A percentile compares a stretch with the other conserved stretches of the same genome.
phyloP scores from a whole-genome alignment of 1,140 invertebrate genomes.

The Pseudomyrmex flavicornis region DNA sequence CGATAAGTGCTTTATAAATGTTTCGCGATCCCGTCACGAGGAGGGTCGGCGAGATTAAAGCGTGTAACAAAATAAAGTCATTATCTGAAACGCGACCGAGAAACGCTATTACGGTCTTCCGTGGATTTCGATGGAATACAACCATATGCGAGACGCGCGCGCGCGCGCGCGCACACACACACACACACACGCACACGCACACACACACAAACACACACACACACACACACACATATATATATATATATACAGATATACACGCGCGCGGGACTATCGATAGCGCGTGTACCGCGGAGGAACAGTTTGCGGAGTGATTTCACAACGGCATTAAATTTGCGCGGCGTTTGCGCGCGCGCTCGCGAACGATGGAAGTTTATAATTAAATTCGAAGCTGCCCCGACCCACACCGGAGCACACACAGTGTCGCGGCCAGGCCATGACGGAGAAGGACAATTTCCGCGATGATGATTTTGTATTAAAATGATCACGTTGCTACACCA shows the following conservation, averaged over 20 bases:
- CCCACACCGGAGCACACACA: background rate
- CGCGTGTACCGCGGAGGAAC: background rate
- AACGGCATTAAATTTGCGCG: conserved; percentile 47
- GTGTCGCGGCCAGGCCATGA: conserved; percentile 39
- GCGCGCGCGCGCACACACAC: too few relatives aligned
- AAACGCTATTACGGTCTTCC: background rate
- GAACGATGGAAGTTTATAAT: conserved; percentile 50
- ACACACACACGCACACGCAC: too few relatives aligned
- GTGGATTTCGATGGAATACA: conserved; percentile 9
- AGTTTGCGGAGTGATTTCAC: conserved; percentile 56
- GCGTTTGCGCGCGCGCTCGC: conserved; percentile 11
- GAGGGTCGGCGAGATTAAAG: conserved; percentile 17
- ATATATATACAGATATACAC: background rate
- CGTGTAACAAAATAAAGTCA: conserved; percentile 47
- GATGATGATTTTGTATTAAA: conserved; percentile 56
- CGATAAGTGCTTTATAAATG: conserved; percentile 43
- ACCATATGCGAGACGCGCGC: background rate
- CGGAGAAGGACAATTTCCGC: conserved; percentile 51
- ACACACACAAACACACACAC: too few relatives aligned
- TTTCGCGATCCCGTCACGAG: background rate
- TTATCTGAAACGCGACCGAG: conserved; percentile 27
- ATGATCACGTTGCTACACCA: conserved; percentile 55
- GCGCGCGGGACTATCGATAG: background rate
- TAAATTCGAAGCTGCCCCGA: conserved; percentile 23
- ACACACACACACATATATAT: too few relatives aligned